Evolutionary conservation across 2,797 vertebrate genomes (phyloP), one percentile per base, ranked within the genome.

Genomic region (Eremophila alpestris): DNA sequence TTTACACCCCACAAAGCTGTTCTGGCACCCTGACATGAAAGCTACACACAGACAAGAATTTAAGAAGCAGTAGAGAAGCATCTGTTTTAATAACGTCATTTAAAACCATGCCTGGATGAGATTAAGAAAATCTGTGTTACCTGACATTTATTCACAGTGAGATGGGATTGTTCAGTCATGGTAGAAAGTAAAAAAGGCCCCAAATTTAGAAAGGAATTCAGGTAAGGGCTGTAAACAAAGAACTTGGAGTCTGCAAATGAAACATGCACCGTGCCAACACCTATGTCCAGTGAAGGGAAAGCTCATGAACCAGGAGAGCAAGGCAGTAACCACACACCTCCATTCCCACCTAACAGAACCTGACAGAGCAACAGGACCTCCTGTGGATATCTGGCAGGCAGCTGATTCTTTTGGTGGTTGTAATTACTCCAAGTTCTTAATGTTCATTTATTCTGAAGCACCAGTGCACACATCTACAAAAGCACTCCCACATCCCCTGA

Each of bases 381-480:
- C 86, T 52, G 41, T 1, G 73, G 59, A 29, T 16, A 38, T 32
- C 77, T 84, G 67, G 77, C 77, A 93, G 74, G 70, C 81, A 87
- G 40, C 21, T 59, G 18, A 21, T 14, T 34, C 14, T 64, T 83
- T 3, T 64, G 26, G 20, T 64, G 10, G 38, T 7, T 89, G 45
- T 62, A 76, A 73, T 70, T 79, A 85, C 32, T 90, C 59, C 63
- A 89, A 84, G 78, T 96, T 63, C 80, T 78, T 64, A 38, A 73
- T 74, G 78, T 87, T 91, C 67, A 79, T 82, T 92, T 41, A 90
- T 83, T 94, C 48, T 45, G 41, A 90, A 79, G 21, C 74, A 84
- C 43, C 32, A 3, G 62, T 26, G 73, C n/a, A 24, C 38, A 74
- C 13, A 88, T 46, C 51, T 74, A 62, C 60, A 85, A 79, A 83